Conservation (phyloP, 2,797 vertebrate species). For the Emydoidea blandingii region DNA sequence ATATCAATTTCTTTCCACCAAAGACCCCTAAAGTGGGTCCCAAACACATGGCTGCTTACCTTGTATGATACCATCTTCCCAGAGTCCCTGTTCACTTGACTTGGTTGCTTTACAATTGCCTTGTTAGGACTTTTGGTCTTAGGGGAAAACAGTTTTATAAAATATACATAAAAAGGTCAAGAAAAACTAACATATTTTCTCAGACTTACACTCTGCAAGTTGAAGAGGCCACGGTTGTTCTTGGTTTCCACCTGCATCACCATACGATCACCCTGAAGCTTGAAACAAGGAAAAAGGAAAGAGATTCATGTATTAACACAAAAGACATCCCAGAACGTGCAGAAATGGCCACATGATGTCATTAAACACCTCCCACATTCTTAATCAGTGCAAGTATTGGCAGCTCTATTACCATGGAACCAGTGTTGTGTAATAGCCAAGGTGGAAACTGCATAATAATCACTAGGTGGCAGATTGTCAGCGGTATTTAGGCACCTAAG, state of each 20-base stretch:
- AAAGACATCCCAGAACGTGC: background rate
- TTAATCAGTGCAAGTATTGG: no score
- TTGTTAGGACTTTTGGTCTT: no score
- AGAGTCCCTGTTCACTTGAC: background rate
- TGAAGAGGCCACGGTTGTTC: conserved; percentile 62
- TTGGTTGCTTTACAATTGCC: background rate
- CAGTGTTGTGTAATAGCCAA: no score
- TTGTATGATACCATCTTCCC: background rate
- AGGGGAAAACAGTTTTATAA: background rate
- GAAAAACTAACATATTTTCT: background rate
- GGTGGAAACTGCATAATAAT: background rate
- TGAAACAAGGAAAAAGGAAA: conserved; percentile 32
- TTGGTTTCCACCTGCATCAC: conserved; percentile 73
- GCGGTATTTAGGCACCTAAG: no score
- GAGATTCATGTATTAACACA: background rate
- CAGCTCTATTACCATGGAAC: background rate
- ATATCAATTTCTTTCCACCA: background rate
- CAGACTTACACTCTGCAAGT: conserved; percentile 70
- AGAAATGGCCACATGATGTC: no score
- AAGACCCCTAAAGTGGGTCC: background rate
- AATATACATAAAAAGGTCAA: background rate
- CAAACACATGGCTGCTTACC: background rate
- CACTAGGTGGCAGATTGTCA: background rate
- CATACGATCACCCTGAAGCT: conserved; percentile 48
- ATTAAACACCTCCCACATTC: no score